Evolutionary conservation across 2,888 invertebrate genomes (phyloP).

Genomic region (Onthophagus sagittarius): DNA sequence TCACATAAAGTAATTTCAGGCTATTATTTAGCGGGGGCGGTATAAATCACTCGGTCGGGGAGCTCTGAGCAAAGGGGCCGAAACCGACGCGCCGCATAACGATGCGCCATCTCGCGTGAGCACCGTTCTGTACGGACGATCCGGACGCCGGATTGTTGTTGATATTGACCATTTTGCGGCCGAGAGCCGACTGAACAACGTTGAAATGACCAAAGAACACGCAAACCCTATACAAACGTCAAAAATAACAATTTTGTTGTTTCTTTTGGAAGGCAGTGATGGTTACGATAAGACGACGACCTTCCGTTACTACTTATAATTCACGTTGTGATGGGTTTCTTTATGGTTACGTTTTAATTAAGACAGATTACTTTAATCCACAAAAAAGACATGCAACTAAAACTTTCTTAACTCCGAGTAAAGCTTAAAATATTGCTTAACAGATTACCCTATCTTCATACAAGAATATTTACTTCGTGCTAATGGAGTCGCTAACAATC

Average conservation of each 20-base stretch:
- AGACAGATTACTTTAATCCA: not conserved
- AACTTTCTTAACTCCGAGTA: no score
- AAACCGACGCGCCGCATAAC: slow-evolving; percentile 20
- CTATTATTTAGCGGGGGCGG: slow-evolving; percentile 37
- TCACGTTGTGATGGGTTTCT: not conserved
- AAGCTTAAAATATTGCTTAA: not conserved
- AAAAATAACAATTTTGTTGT: not conserved
- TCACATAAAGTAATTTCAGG: slow-evolving; percentile 40
- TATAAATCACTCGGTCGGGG: slow-evolving; percentile 38
- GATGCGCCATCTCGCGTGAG: slow-evolving; percentile 34
- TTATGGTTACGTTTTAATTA: not conserved
- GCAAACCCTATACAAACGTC: slow-evolving; percentile 4
- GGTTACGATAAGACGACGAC: not conserved
- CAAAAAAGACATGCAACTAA: not conserved
- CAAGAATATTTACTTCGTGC: slow-evolving; percentile 8
- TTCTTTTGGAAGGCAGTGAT: not conserved
- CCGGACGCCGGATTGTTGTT: slow-evolving; percentile 32
- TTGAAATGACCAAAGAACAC: slow-evolving; percentile 1
- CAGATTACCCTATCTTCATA: not conserved
- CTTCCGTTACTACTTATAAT: not conserved
- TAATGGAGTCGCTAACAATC: slow-evolving; percentile 9
- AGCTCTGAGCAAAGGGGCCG: slow-evolving; percentile 39
- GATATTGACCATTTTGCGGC: slow-evolving; percentile 18
- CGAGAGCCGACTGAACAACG: not conserved
- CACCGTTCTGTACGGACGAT: slow-evolving; percentile 23